Evolutionary conservation across 1,140 invertebrate species (phyloP), one percentile per base, ranked within the genome.

Genomic region (Heliconius hewitsoni): DNA sequence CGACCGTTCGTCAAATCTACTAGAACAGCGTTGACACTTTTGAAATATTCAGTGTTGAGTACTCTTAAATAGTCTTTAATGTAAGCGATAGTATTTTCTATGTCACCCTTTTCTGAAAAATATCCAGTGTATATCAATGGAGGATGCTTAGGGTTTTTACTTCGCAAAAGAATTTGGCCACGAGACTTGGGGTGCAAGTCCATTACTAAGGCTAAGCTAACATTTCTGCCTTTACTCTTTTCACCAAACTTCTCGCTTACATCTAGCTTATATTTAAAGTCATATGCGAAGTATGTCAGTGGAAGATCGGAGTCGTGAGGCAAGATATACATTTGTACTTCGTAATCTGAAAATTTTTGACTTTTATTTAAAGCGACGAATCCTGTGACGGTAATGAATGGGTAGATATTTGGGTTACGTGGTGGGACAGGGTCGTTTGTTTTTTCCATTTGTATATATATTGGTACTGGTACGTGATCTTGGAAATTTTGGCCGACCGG

Each of bases 61-160:
- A 71, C 70, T 71, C 34, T 71, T 71, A 71, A 27, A 71, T 34
- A 71, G 16, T 71, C 70, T n/a, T 71, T 71, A 37, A 71, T 8
- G 18, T 71, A 71, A 23, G 55, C 55, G 8, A 60, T 11, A 9
- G 9, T 60, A 2, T 60, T 60, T 11, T 60, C 70, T 71, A 30
- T 34, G 5, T 71, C 27, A 34, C 30, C 4, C 9, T 71, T 8
- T 71, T 71, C 70, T 37, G 70, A 71, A n/a, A 37, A 71, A 27
- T 11, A 37, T 71, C 70, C 70, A 8, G 27, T 71, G 34, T 71
- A 71, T 37, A 71, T 60, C 9, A 60, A 27, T 27, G 70, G 70
- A 37, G 27, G 70, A 27, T 37, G 30, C 19, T 30, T 34, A 71
- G 9, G 30, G 19, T 71, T 37, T 16, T 8, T 8, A 30, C 70